These are phyloP conservation scores for Tribolium madens DNA, from an alignment of 1,140 invertebrate genomes.

Conservation along the genomic window DNA sequence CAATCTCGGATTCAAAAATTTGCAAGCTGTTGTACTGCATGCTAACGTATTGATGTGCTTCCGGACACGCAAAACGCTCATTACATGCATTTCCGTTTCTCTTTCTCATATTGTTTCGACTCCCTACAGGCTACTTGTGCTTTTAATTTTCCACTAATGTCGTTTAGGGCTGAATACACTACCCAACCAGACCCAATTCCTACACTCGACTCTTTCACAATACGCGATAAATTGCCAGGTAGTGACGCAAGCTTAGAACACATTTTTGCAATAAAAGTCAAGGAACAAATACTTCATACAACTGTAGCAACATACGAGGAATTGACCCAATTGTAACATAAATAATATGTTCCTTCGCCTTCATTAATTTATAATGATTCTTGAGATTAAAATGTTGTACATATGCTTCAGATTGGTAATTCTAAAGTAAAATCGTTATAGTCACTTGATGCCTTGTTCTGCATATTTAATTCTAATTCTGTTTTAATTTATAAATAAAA, in stretches of 20 bases:
- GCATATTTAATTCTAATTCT: neutral
- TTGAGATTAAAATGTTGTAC: neutral
- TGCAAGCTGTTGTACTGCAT: constrained; percentile 46
- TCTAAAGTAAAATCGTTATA: neutral
- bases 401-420: neutral
- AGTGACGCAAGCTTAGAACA: too few relatives aligned
- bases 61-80: constrained; percentile 53
- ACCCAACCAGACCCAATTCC: too few relatives aligned
- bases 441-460: neutral
- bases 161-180: neutral
- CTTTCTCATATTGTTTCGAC: constrained; percentile 51
- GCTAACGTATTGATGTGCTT: constrained; percentile 49
- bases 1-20: constrained; percentile 41
- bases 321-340: too few relatives aligned
- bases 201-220: too few relatives aligned
- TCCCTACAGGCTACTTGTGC: constrained; percentile 28
- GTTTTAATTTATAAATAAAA: neutral
- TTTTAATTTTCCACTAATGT: constrained; percentile 38
- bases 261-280: too few relatives aligned
- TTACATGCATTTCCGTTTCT: constrained; percentile 54
- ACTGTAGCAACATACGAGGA: too few relatives aligned
- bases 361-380: neutral
- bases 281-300: too few relatives aligned
- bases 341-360: too few relatives aligned
- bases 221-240: too few relatives aligned